phyloP scores from a whole-genome alignment of 2,888 invertebrate genomes.

The Stramonita haemastoma region DNA sequence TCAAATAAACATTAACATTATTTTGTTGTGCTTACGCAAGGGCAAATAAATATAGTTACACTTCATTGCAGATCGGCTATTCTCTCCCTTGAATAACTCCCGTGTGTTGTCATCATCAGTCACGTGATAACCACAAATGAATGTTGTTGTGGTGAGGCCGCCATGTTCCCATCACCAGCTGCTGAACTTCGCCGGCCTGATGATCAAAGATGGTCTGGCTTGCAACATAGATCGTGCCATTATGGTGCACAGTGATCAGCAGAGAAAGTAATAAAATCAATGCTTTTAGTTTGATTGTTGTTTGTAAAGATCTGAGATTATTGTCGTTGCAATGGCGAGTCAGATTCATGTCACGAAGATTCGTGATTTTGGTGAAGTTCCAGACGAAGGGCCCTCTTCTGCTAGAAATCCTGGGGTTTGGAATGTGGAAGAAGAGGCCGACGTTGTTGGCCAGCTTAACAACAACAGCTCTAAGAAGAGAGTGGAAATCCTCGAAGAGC shows the following conservation, averaged over 20 bases:
- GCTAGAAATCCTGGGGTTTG: conserved; percentile 71
- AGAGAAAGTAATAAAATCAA: conserved; percentile 48
- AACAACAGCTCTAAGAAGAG: conserved; percentile 74
- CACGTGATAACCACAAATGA: conserved; percentile 3
- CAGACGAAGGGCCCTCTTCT: conserved; percentile 65
- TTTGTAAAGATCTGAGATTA: conserved; percentile 25
- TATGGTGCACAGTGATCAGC: conserved; percentile 25
- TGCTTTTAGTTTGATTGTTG: conserved; percentile 37
- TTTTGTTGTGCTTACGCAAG: too few relatives aligned
- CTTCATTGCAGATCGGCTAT: too few relatives aligned
- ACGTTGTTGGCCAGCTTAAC: conserved; percentile 71
- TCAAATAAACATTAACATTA: too few relatives aligned
- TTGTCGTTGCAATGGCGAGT: conserved; percentile 56
- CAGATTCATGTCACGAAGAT: conserved; percentile 73
- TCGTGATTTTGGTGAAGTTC: conserved; percentile 69
- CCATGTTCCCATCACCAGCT: conserved; percentile 61
- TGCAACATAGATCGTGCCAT: conserved; percentile 10
- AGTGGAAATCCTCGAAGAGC: conserved; percentile 72
- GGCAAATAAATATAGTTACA: too few relatives aligned
- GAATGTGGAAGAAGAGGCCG: conserved; percentile 77
- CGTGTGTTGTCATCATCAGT: neutral
- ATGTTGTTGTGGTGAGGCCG: conserved; percentile 74
- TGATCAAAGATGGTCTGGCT: conserved; percentile 37
- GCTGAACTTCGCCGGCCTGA: conserved; percentile 32
- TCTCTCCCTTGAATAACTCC: too few relatives aligned